Conservation (phyloP, 2,797 vertebrate genomes). For the Anableps anableps region DNA sequence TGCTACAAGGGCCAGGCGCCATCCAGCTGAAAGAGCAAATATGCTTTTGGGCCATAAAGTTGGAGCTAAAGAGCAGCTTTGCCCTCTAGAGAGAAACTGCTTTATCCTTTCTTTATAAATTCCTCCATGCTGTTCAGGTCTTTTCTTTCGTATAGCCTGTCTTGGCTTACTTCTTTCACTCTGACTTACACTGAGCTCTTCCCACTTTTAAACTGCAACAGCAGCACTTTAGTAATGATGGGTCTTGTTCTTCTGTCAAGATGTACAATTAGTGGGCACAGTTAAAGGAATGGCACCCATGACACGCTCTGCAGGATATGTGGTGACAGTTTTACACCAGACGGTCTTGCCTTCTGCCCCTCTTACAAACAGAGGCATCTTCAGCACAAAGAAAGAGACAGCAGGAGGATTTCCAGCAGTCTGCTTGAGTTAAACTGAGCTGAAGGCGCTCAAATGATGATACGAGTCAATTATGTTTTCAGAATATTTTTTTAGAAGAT, state of each 20-base stretch:
- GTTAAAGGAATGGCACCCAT: constrained; percentile 41
- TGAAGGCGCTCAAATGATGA: neutral
- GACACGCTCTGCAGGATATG: constrained; percentile 52
- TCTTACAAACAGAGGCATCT: constrained; percentile 22
- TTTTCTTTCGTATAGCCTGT: neutral
- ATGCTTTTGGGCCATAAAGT: constrained; percentile 37
- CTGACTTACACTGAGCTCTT: constrained; percentile 10
- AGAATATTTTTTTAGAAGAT: neutral
- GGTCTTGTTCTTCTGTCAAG: constrained; percentile 57
- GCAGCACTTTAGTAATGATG: constrained; percentile 64
- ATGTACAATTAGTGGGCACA: constrained; percentile 64
- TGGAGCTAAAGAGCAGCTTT: constrained; percentile 51
- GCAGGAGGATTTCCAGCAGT: constrained; percentile 5
- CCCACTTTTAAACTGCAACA: constrained; percentile 39
- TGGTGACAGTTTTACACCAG: constrained; percentile 58
- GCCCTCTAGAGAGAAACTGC: constrained; percentile 44
- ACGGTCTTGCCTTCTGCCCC: constrained; percentile 8
- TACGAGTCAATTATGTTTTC: neutral
- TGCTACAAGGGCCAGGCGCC: constrained; percentile 27
- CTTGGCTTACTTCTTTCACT: constrained; percentile 1
- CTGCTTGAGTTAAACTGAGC: neutral
- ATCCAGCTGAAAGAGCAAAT: constrained; percentile 52
- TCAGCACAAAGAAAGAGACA: constrained; percentile 1
- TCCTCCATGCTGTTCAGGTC: constrained; percentile 3
- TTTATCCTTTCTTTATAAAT: constrained; percentile 24